These are phyloP conservation scores for Adrianichthys oophorus DNA, from an alignment of 2,797 vertebrate species.

Conservation along the genomic window DNA sequence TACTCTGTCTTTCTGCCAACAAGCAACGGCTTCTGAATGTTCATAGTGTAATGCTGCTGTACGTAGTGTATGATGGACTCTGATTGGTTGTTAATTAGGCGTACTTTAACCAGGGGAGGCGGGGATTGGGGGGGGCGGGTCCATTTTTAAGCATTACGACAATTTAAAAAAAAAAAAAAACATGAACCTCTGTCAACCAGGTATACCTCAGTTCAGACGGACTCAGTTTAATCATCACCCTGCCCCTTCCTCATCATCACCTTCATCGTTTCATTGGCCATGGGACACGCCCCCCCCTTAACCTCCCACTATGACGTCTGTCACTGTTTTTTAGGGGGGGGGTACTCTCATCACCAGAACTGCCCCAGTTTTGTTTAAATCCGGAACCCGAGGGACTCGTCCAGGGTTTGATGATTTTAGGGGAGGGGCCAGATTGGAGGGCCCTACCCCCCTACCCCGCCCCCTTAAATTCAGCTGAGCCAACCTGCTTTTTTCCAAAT, in stretches of 20 bases:
- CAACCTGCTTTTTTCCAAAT: slow-evolving; percentile 53
- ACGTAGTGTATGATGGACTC: slow-evolving; percentile 86
- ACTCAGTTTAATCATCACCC: slow-evolving; percentile 55
- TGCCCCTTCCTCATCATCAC: slow-evolving; percentile 46
- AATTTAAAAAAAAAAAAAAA: slow-evolving; percentile 66
- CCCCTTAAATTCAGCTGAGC: slow-evolving; percentile 75
- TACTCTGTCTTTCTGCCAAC: slow-evolving; percentile 96
- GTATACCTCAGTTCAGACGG: slow-evolving; percentile 97
- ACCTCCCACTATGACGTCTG: slow-evolving; percentile 25
- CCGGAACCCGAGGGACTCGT: not conserved
- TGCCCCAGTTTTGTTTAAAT: not conserved
- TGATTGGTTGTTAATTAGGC: slow-evolving; percentile 80
- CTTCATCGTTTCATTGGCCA: slow-evolving; percentile 11
- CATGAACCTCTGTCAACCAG: slow-evolving; percentile 97
- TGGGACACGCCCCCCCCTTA: not conserved
- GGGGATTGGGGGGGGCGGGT: slow-evolving; percentile 58
- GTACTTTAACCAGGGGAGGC: slow-evolving; percentile 59
- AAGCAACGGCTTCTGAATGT: slow-evolving; percentile 99
- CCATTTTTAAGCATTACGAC: slow-evolving; percentile 89
- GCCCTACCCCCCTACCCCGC: slow-evolving; percentile 27
- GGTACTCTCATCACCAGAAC: slow-evolving; percentile 67
- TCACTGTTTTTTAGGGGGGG: slow-evolving; percentile 52
- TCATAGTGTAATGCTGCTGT: slow-evolving; percentile 94
- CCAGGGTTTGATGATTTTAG: slow-evolving; percentile 3
- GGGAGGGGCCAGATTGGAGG: slow-evolving; percentile 22